Base-by-base conservation (phyloP, 2,888 invertebrate species). In the Drosophila recens region DNA sequence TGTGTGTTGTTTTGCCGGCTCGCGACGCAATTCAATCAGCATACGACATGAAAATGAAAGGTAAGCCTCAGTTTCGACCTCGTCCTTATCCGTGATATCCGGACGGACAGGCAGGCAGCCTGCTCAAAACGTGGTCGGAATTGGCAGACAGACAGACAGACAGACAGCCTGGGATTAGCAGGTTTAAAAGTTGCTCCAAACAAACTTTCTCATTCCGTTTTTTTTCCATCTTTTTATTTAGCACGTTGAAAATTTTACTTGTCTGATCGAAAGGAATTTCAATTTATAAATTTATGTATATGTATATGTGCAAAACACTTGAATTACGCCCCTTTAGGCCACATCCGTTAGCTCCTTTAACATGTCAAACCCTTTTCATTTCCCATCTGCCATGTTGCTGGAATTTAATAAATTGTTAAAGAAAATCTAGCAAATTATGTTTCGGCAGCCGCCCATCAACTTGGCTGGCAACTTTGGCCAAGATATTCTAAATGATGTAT, bases 301-400 rank as follows among this genome's bases (percentile, higher is more conserved):
- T 38, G 20, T 20, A 63, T 63, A 23, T 63, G 67, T 64, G 72
- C 52, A 34, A 76, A 66, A 57, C 30, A 68, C 65, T 75, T 67
- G 64, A 59, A 23, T 15, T 45, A 56, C 54, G 52, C 49, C 59
- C 49, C 3, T 52, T 33, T 15, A 6, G 4, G 23, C 3, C 11
- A 9, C 11, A 38, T 34, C n/a, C 48, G 27, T 38, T 15, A 33
- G 4, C 48, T 11, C 33, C 38, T 40, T 48, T 45, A 40, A 48
- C 63, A 57, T 74, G 84, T 84, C 79, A 84, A 89, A 85, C 89
- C 84, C 84, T 85, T 85, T 89, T 85, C 84, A 89, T 73, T 74
- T 83, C 62, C 42, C 46, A 56, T 59, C 56, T 23, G 8, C 34
- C 27, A 15, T 33, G 61, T 71, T 15, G 56, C 43, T 9, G 66